phyloP scores from a whole-genome alignment of 2,888 invertebrate genomes.

The Alloplasta piceator region DNA sequence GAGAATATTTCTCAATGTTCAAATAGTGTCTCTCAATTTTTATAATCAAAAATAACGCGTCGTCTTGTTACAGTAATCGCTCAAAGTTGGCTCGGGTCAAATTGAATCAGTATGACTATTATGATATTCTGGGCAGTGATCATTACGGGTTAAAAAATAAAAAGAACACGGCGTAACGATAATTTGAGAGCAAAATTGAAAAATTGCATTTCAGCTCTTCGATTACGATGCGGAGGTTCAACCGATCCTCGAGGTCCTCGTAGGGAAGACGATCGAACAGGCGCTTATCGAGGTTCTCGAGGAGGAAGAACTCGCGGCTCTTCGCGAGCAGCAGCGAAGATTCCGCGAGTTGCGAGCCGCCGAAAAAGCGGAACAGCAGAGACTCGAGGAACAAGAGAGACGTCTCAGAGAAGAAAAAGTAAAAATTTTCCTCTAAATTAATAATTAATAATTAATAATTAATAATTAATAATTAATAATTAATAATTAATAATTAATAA shows the following conservation, averaged over 20 bases:
- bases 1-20: too few relatives aligned
- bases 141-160: neutral
- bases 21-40: too few relatives aligned
- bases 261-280: constrained; percentile 95
- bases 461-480: too few relatives aligned
- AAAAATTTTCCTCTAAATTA: constrained; percentile 27
- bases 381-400: constrained; percentile 92
- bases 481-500: too few relatives aligned
- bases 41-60: too few relatives aligned
- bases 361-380: constrained; percentile 92
- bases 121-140: neutral
- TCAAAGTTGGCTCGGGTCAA: too few relatives aligned
- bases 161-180: neutral
- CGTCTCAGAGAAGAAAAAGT: constrained; percentile 88
- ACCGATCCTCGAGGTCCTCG: constrained; percentile 94
- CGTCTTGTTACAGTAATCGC: too few relatives aligned
- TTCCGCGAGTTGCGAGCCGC: constrained; percentile 90
- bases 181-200: too few relatives aligned
- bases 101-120: too few relatives aligned
- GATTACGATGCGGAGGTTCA: constrained; percentile 96
- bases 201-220: constrained; percentile 87
- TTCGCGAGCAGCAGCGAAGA: constrained; percentile 91
- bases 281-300: constrained; percentile 95
- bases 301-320: constrained; percentile 94
- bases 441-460: too few relatives aligned